Conservation (phyloP, 2,113 vertebrate genomes). For the Scomber japonicus region DNA sequence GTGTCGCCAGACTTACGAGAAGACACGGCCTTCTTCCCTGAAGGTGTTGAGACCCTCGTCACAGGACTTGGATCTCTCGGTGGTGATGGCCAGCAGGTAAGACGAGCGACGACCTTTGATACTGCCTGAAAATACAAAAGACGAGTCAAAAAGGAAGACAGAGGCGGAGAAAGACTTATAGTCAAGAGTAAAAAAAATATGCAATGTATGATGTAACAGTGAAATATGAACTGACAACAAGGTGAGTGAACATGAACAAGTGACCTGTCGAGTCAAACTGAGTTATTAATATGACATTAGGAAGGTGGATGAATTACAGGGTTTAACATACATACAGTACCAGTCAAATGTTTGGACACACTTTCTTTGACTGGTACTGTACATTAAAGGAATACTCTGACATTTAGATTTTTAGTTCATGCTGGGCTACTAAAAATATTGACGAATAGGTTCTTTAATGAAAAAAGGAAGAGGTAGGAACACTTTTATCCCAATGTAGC, state of each 20-base stretch:
- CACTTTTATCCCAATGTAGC: too few relatives aligned
- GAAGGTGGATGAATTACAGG: background rate
- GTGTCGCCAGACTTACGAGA: slow-evolving; percentile 79
- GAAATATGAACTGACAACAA: background rate
- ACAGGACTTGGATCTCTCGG: slow-evolving; percentile 95
- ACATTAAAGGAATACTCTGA: slow-evolving; percentile 1
- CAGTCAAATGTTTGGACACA: too few relatives aligned
- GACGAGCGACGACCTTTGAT: slow-evolving; percentile 94
- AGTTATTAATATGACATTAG: slow-evolving; percentile 11
- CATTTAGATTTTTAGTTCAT: background rate
- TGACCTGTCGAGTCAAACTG: background rate
- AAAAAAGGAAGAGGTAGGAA: too few relatives aligned
- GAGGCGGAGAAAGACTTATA: background rate
- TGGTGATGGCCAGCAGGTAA: slow-evolving; percentile 94
- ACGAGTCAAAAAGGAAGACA: background rate
- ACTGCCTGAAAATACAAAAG: slow-evolving; percentile 84
- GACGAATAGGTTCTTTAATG: too few relatives aligned
- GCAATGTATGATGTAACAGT: background rate
- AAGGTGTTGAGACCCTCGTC: slow-evolving; percentile 96
- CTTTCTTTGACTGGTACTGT: too few relatives aligned
- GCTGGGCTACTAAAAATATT: too few relatives aligned
- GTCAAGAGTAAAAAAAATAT: background rate
- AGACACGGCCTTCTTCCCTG: slow-evolving; percentile 89
- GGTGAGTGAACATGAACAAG: slow-evolving; percentile 1
- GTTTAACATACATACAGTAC: background rate